Conservation (phyloP, 2,888 invertebrate species). For the Nyleta sp. region DNA sequence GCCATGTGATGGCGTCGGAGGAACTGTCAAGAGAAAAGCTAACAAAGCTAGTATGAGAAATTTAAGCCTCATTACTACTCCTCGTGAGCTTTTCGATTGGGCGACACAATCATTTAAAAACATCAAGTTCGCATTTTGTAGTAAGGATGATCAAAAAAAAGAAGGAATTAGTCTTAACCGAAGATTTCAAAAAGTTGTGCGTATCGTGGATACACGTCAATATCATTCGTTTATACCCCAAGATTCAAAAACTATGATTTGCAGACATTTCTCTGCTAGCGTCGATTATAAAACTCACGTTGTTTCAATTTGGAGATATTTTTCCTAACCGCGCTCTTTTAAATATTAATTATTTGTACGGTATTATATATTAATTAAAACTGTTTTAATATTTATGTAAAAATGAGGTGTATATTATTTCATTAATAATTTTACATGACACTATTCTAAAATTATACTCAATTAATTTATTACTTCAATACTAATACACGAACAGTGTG, state of each 20-base stretch:
- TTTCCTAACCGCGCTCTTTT: no score
- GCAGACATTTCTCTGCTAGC: background rate
- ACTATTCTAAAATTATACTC: no score
- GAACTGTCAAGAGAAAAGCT: slow-evolving; percentile 42
- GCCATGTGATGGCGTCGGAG: slow-evolving; percentile 46
- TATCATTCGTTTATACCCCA: slow-evolving; percentile 10
- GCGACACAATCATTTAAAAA: slow-evolving; percentile 6
- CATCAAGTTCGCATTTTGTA: slow-evolving; percentile 21
- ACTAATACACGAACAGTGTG: no score
- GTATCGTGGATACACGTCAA: slow-evolving; percentile 3
- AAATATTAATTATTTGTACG: no score
- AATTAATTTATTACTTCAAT: no score
- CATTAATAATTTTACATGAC: no score
- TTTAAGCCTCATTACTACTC: slow-evolving; percentile 7
- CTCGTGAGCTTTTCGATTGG: slow-evolving; percentile 24
- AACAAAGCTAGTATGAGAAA: slow-evolving; percentile 20
- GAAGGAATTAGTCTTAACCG: slow-evolving; percentile 14
- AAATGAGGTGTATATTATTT: no score
- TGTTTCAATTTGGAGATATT: background rate
- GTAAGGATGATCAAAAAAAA: slow-evolving; percentile 14
- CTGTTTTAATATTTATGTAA: no score
- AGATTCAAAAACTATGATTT: slow-evolving; percentile 6
- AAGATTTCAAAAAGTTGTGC: slow-evolving; percentile 6
- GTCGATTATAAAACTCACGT: background rate
- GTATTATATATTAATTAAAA: no score